Percentiles rank a stretch among this genome's conserved stretches.
Conservation (phyloP, 2,888 invertebrate genomes). For the Mesopsocus fuscifrons region DNA sequence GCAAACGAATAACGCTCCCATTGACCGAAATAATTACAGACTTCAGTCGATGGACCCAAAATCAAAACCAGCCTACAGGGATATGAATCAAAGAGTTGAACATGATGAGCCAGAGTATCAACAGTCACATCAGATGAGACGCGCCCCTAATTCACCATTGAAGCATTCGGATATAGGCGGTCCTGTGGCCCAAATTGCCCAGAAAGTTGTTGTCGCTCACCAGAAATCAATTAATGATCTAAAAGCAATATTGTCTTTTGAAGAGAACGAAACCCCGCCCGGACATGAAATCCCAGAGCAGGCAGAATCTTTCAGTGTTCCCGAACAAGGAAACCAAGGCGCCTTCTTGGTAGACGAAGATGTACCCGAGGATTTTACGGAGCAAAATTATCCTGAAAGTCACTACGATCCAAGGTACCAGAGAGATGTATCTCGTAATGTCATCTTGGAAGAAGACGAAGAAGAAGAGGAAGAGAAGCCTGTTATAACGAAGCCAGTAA, state of each 20-base stretch:
- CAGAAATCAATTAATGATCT: conserved; percentile 2
- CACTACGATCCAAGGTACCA: conserved; percentile 1
- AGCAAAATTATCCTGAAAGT: not conserved
- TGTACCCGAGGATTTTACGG: not conserved
- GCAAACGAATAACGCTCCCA: not conserved
- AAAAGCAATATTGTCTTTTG: conserved; percentile 1
- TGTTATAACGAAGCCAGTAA: too few species aligned
- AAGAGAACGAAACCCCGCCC: not conserved
- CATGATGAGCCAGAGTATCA: too few species aligned
- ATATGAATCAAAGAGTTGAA: not conserved
- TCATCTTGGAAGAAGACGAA: conserved; percentile 9
- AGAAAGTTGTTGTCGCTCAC: not conserved
- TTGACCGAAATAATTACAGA: not conserved
- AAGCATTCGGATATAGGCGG: not conserved
- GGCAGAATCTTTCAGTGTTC: not conserved
- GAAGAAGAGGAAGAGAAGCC: too few species aligned
- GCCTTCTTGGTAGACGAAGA: not conserved
- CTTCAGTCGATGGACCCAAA: not conserved
- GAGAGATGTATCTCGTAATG: not conserved
- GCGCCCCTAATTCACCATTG: too few species aligned
- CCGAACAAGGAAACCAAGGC: not conserved
- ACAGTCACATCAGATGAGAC: too few species aligned
- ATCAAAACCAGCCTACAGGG: not conserved
- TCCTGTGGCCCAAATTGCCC: not conserved
- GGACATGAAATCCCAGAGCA: not conserved